Percentiles rank a stretch among this genome's conserved stretches.
phyloP scores from a whole-genome alignment of 2,113 vertebrate species.

The Mus musculus region DNA sequence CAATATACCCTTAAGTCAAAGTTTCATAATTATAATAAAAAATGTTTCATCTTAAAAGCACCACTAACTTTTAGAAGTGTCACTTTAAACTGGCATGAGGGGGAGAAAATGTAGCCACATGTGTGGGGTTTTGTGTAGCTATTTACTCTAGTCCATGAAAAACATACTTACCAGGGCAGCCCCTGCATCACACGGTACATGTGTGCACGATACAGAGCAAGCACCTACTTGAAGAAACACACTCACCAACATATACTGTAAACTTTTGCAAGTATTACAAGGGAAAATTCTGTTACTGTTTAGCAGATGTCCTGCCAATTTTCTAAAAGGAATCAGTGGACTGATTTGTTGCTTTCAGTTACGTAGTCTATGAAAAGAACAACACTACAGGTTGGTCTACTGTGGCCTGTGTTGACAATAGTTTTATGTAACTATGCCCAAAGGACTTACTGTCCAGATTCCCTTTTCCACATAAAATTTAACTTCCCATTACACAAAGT shows the following conservation, averaged over 20 bases:
- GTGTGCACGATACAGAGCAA: conserved; percentile 90
- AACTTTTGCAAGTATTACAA: conserved; percentile 86
- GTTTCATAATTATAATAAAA: conserved; percentile 66
- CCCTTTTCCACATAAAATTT: conserved; percentile 60
- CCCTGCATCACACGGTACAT: conserved; percentile 90
- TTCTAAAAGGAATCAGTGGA: conserved; percentile 59
- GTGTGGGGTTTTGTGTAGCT: conserved; percentile 71
- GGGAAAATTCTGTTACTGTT: conserved; percentile 63
- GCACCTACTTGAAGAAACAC: conserved; percentile 92
- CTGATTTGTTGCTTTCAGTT: conserved; percentile 53
- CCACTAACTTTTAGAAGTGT: conserved; percentile 63
- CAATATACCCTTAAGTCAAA: conserved; percentile 62
- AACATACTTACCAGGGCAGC: conserved; percentile 89
- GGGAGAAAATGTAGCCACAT: conserved; percentile 43
- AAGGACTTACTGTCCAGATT: conserved; percentile 53
- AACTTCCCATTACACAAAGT: conserved; percentile 11
- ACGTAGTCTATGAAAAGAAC: conserved; percentile 67
- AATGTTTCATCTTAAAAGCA: conserved; percentile 58
- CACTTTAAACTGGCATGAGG: conserved; percentile 36
- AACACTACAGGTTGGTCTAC: conserved; percentile 60
- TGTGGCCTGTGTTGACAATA: conserved; percentile 71
- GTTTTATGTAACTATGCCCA: conserved; percentile 65
- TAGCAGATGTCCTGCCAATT: conserved; percentile 72
- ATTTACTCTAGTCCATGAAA: conserved; percentile 88
- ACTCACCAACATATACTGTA: conserved; percentile 89